Base-by-base conservation (phyloP, 2,888 invertebrate species). In the Melanostoma mellinum region DNA sequence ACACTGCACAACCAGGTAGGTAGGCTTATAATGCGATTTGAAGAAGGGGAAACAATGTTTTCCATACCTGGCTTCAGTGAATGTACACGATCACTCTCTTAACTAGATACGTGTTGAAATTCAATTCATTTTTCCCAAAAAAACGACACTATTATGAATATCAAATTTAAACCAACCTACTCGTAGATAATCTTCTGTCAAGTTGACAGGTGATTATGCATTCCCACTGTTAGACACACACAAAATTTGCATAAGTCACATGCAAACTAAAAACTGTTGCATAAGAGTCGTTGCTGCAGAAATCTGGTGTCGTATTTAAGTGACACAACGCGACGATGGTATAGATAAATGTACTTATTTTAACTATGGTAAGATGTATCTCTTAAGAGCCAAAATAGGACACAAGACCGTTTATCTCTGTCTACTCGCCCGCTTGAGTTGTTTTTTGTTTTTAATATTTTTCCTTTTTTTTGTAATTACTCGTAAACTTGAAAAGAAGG, bases 201-300 rank as follows among this genome's bases (percentile, higher is more conserved):
- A 50, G 10, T 50, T 61, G 71, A 50, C 77, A 77, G 71, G 63
- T 63, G 71, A 77, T 71, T 63, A 77, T 56, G 50, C 48, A 63
- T 55, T 63, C 48, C 9, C 48, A 48, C 48, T 63, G 30, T 9
- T 48, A 48, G 38, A 63, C 48, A 63, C 50, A 20, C 20, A 20
- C 48, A 4, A 63, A 63, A 63, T 63, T 67, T 67, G 67, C 74
- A 74, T 74, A 74, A 74, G 56, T 67, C 74, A 74, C 50, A 74
- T 58, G 40, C 42, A 48, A 20, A 56, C 65, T 10, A 35, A 20
- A 10, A 4, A 1, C 10, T 20, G 4, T 55, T 68, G 65, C 65
- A 50, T 42, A 67, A 67, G 32, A 42, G n/a, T n/a, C 20, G 20
- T 20, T 20, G 20, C 20, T 20, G 20, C 20, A 20, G 20, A 20